Conservation (phyloP, 2,888 invertebrate species). For the Eremobia ochroleuca region DNA sequence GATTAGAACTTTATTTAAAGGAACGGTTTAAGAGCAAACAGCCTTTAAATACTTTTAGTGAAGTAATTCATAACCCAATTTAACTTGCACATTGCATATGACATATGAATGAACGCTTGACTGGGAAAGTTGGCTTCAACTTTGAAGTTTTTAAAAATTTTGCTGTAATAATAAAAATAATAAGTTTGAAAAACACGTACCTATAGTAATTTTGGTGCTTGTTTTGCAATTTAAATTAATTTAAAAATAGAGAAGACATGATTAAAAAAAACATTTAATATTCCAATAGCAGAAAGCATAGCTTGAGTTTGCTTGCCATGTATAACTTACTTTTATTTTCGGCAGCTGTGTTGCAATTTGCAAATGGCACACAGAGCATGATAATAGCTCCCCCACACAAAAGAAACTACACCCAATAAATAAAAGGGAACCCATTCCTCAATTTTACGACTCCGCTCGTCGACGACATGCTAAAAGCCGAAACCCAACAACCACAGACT, state of each 20-base stretch:
- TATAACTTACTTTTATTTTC: not conserved
- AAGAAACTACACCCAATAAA: slow-evolving; percentile 46
- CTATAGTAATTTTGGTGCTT: not conserved
- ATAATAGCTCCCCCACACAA: not conserved
- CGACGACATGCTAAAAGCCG: slow-evolving; percentile 61
- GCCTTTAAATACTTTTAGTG: slow-evolving; percentile 21
- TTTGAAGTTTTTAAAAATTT: slow-evolving; percentile 44
- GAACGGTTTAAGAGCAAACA: slow-evolving; percentile 4
- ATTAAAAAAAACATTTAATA: no score
- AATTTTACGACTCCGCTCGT: slow-evolving; percentile 50
- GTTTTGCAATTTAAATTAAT: not conserved
- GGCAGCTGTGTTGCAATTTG: not conserved
- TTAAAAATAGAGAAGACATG: not conserved
- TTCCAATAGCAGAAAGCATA: not conserved
- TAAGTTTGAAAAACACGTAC: not conserved
- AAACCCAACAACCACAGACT: slow-evolving; percentile 62
- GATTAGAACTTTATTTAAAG: slow-evolving; percentile 10
- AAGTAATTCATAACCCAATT: slow-evolving; percentile 47
- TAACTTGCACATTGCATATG: slow-evolving; percentile 56
- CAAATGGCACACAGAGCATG: not conserved
- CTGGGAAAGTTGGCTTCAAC: slow-evolving; percentile 40
- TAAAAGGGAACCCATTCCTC: slow-evolving; percentile 41
- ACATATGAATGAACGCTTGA: slow-evolving; percentile 50
- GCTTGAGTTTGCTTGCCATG: not conserved
- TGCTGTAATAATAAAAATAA: slow-evolving; percentile 8